Evolutionary conservation across 2,888 invertebrate genomes (phyloP).

Genomic region (Schizaphis graminum): DNA sequence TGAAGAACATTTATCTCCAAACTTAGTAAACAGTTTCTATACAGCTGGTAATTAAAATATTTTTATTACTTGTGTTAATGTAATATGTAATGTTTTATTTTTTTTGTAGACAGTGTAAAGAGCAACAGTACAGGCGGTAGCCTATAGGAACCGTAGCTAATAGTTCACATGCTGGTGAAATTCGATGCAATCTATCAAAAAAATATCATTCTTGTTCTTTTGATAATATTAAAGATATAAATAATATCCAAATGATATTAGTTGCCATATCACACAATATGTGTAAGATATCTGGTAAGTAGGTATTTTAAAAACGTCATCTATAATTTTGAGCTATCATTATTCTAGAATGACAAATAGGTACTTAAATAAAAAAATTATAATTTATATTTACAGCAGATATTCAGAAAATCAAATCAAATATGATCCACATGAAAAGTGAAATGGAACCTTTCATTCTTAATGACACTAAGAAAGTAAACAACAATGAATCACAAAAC

Average conservation of each 20-base stretch:
- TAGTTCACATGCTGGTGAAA: background rate
- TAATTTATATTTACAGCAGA: background rate
- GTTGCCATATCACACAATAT: background rate
- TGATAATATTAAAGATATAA: background rate
- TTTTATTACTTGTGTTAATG: background rate
- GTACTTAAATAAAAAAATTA: too few species aligned
- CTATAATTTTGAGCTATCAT: too few species aligned
- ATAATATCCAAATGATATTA: background rate
- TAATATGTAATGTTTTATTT: too few species aligned
- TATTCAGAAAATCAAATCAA: background rate
- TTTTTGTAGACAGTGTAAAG: too few species aligned
- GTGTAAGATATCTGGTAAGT: constrained; percentile 13
- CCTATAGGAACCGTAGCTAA: too few species aligned
- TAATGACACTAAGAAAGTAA: background rate
- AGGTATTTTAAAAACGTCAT: background rate
- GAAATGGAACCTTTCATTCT: constrained; percentile 14
- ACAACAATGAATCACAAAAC: too few species aligned
- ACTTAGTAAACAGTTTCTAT: too few species aligned
- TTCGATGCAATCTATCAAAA: background rate
- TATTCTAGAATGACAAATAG: too few species aligned
- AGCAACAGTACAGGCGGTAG: too few species aligned
- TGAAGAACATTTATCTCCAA: too few species aligned
- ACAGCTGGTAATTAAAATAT: background rate
- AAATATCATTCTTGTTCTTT: background rate
- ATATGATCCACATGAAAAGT: constrained; percentile 1